phyloP scores from a whole-genome alignment of 1,140 invertebrate genomes.

The Trissolcus basalis region DNA sequence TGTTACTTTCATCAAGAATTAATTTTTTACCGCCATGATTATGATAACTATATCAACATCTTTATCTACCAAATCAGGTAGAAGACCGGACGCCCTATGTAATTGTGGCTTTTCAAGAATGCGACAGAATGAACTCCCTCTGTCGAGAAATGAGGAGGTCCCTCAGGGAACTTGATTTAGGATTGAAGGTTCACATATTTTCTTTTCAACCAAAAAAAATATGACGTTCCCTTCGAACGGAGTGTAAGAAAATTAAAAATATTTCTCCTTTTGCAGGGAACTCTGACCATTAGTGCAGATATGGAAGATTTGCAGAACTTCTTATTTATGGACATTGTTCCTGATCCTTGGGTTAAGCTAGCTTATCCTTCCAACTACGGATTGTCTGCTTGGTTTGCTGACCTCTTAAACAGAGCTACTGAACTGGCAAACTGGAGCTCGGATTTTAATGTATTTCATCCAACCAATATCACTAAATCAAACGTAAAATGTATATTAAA shows the following conservation, averaged over 20 bases:
- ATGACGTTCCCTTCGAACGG: no score
- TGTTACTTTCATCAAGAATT: no score
- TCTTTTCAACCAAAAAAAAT: no score
- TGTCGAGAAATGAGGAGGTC: conserved; percentile 88
- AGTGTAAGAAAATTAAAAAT: no score
- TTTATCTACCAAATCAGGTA: conserved; percentile 67
- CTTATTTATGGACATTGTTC: conserved; percentile 91
- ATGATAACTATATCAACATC: background rate
- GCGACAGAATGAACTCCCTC: conserved; percentile 94
- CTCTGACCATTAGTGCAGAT: conserved; percentile 92
- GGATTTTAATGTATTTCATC: conserved; percentile 81
- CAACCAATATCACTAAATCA: conserved; percentile 30
- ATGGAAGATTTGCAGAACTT: conserved; percentile 93
- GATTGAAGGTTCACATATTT: conserved; percentile 82
- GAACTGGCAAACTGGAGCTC: conserved; percentile 87
- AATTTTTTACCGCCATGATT: background rate
- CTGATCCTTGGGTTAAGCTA: conserved; percentile 86
- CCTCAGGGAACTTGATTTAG: conserved; percentile 89
- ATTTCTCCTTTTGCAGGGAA: conserved; percentile 79
- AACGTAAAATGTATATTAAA: no score
- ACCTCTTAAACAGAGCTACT: conserved; percentile 86
- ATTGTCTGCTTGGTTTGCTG: conserved; percentile 91
- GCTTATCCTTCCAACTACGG: conserved; percentile 93
- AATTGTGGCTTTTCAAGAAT: conserved; percentile 96
- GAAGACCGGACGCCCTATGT: conserved; percentile 94